phyloP scores from a whole-genome alignment of 2,113 vertebrate species.

The Eleginops maclovinus region DNA sequence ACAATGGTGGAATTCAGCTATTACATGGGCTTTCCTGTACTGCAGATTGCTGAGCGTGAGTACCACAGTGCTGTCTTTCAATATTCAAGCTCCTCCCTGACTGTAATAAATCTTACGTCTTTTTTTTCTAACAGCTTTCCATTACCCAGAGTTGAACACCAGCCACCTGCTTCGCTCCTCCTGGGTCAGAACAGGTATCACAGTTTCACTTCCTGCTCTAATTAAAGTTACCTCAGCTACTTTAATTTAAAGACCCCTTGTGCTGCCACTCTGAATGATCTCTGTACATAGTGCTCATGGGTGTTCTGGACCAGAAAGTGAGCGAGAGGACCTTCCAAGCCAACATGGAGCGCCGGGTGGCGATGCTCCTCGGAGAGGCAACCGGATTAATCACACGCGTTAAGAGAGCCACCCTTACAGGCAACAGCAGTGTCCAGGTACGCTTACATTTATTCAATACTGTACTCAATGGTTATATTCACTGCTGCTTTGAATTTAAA shows the following conservation, averaged over 20 bases:
- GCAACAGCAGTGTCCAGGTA: slow-evolving; percentile 87
- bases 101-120: not conserved
- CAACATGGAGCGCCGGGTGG: slow-evolving; percentile 93
- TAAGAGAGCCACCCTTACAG: slow-evolving; percentile 89
- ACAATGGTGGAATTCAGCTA: slow-evolving; percentile 96
- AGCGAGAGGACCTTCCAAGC: slow-evolving; percentile 91
- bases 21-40: slow-evolving; percentile 95
- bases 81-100: not conserved
- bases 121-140: slow-evolving; percentile 86
- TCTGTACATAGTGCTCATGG: slow-evolving; percentile 83
- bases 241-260: not conserved
- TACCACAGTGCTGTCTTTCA: slow-evolving; percentile 31
- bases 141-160: slow-evolving; percentile 94
- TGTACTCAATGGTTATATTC: not conserved
- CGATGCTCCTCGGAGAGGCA: slow-evolving; percentile 90
- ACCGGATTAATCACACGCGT: slow-evolving; percentile 84
- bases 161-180: slow-evolving; percentile 93
- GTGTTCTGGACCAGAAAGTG: slow-evolving; percentile 89
- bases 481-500: not conserved
- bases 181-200: slow-evolving; percentile 96
- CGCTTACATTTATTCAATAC: not conserved
- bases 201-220: not conserved
- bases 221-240: not conserved
- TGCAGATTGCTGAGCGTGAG: slow-evolving; percentile 97
- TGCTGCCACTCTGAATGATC: not conserved